These are phyloP conservation scores for Nycticryphes semicollaris DNA, from an alignment of 2,113 vertebrate genomes.

Conservation along the genomic window DNA sequence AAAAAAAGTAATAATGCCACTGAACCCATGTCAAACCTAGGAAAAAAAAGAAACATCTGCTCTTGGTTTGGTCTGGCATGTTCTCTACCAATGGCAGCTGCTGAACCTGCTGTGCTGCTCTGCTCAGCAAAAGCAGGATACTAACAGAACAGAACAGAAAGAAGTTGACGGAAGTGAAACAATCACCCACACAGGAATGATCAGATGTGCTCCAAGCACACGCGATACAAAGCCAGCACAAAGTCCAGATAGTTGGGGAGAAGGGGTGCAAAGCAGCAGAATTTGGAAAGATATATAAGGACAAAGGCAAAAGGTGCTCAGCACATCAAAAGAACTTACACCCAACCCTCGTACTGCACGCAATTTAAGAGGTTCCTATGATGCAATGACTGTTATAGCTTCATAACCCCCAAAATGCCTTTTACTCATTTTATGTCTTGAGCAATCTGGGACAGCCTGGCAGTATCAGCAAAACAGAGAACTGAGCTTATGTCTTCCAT, in stretches of 20 bases:
- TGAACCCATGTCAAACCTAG: background rate
- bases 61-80: constrained; percentile 23
- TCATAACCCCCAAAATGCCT: background rate
- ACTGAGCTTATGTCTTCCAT: background rate
- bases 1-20: background rate
- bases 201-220: background rate
- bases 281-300: background rate
- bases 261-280: background rate
- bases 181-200: background rate
- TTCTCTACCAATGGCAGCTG: constrained; percentile 12
- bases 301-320: background rate
- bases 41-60: constrained; percentile 32
- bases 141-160: constrained; percentile 10
- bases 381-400: background rate
- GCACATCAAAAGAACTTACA: background rate
- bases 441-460: background rate
- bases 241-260: background rate
- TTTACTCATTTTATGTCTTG: background rate
- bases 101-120: constrained; percentile 14
- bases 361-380: background rate
- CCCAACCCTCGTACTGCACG: too few species aligned
- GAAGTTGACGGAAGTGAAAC: constrained; percentile 22
- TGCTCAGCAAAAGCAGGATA: constrained; percentile 24
- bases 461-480: background rate
- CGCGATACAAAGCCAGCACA: background rate